phyloP scores from a whole-genome alignment of 2,888 invertebrate species.

The Cremastobaeus sp. region DNA sequence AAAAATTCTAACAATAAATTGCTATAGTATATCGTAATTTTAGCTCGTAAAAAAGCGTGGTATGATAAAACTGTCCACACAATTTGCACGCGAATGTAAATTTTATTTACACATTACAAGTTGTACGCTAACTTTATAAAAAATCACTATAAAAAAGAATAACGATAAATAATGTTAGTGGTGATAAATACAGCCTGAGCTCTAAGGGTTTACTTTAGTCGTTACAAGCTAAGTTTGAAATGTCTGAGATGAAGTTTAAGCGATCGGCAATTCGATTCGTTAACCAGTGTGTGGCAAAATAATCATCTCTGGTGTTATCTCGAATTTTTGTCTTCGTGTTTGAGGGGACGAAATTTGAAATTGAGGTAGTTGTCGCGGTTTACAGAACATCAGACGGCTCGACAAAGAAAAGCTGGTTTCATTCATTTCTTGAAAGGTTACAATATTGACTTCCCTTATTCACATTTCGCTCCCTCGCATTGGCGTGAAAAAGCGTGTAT shows the following conservation, averaged over 20 bases:
- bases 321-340: constrained; percentile 8
- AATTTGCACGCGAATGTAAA: constrained; percentile 23
- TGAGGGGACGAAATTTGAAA: constrained; percentile 39
- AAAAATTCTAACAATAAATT: constrained; percentile 7
- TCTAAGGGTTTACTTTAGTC: constrained; percentile 8
- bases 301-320: constrained; percentile 25
- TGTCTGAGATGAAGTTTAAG: constrained; percentile 35
- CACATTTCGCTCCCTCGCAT: constrained; percentile 33
- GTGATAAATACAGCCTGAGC: constrained; percentile 30
- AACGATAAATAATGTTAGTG: constrained; percentile 46
- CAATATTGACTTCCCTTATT: constrained; percentile 41
- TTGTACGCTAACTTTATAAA: constrained; percentile 29
- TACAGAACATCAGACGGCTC: constrained; percentile 1
- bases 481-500: constrained; percentile 38
- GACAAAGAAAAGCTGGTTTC: too few relatives aligned
- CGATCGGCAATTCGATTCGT: constrained; percentile 21
- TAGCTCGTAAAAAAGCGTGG: constrained; percentile 30
- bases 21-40: not conserved
- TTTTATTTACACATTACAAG: constrained; percentile 48
- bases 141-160: constrained; percentile 47
- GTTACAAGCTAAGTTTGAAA: constrained; percentile 34
- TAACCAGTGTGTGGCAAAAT: constrained; percentile 34
- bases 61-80: constrained; percentile 25
- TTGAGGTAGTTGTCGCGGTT: constrained; percentile 40
- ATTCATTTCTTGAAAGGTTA: too few relatives aligned